Evolutionary conservation across 1,140 invertebrate genomes (phyloP).

Genomic region (Onthophagus taurus): DNA sequence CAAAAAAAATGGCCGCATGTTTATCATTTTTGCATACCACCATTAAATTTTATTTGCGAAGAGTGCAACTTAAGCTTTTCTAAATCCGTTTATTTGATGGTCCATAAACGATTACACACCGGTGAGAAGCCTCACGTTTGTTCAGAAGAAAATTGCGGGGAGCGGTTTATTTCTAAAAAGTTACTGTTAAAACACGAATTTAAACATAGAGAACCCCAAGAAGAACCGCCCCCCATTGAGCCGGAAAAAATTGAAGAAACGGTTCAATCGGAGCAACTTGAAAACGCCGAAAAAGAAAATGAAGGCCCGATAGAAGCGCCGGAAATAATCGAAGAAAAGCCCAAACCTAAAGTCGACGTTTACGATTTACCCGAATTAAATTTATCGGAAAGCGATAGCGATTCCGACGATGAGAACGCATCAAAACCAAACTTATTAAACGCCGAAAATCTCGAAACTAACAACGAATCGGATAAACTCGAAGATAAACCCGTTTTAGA

Average conservation of each 20-base stretch:
- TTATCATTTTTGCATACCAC: conserved; percentile 80
- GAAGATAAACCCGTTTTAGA: conserved; percentile 40
- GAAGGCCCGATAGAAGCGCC: conserved; percentile 41
- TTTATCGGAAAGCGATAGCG: conserved; percentile 68
- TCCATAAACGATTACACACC: conserved; percentile 69
- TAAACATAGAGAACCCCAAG: conserved; percentile 41
- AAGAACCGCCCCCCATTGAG: conserved; percentile 31
- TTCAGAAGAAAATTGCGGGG: conserved; percentile 52
- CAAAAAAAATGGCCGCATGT: conserved; percentile 85
- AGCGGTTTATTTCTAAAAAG: conserved; percentile 74
- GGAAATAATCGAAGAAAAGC: conserved; percentile 49
- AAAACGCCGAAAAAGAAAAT: conserved; percentile 51
- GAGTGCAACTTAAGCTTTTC: conserved; percentile 66
- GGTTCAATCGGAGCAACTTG: conserved; percentile 29
- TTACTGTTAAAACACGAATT: conserved; percentile 59
- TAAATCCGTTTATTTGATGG: conserved; percentile 66
- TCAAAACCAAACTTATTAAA: not conserved
- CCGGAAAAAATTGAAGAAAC: conserved; percentile 29
- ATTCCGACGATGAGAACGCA: conserved; percentile 50
- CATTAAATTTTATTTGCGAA: conserved; percentile 65
- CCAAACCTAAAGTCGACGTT: conserved; percentile 50
- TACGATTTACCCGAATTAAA: conserved; percentile 69
- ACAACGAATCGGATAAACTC: not conserved
- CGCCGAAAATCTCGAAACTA: not conserved
- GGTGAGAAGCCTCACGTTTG: conserved; percentile 60